Conservation (phyloP, 2,888 invertebrate genomes). For the Stomorhina lunata region DNA sequence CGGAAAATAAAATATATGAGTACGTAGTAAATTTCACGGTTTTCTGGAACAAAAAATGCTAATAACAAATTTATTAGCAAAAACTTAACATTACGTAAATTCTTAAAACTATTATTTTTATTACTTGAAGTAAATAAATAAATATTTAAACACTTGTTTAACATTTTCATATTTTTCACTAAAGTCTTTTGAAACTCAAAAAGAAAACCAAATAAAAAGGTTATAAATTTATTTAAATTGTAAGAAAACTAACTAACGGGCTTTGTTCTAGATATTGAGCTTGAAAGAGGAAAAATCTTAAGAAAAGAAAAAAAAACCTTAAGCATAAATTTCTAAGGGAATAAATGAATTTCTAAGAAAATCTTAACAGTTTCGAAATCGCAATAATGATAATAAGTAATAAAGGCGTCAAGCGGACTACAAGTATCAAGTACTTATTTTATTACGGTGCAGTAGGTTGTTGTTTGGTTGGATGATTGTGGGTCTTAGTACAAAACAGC, state of each 20-base stretch:
- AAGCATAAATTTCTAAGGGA: conserved; percentile 7
- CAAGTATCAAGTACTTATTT: not conserved
- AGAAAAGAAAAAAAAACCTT: not conserved
- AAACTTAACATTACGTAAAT: conserved; percentile 41
- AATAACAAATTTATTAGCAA: conserved; percentile 53
- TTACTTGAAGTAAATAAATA: conserved; percentile 40
- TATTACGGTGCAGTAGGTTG: not conserved
- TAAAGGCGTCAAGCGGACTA: conserved; percentile 59
- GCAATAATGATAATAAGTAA: conserved; percentile 21
- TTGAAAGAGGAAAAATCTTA: no score
- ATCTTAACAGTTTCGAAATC: conserved; percentile 28
- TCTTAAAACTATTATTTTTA: not conserved
- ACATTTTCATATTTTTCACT: conserved; percentile 15
- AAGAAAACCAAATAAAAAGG: conserved; percentile 2
- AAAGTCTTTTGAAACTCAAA: conserved; percentile 18
- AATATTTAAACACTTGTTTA: conserved; percentile 44
- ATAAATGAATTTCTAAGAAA: conserved; percentile 34
- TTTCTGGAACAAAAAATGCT: not conserved
- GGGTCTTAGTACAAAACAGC: not conserved
- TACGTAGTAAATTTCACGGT: conserved; percentile 26
- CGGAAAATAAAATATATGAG: not conserved
- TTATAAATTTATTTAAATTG: conserved; percentile 68
- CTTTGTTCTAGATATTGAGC: no score
- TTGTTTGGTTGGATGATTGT: not conserved
- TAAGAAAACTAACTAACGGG: conserved; percentile 31